Percentiles rank a stretch among this genome's conserved stretches.
phyloP scores from a whole-genome alignment of 1,140 invertebrate genomes.

The Palaemon carinicauda region DNA sequence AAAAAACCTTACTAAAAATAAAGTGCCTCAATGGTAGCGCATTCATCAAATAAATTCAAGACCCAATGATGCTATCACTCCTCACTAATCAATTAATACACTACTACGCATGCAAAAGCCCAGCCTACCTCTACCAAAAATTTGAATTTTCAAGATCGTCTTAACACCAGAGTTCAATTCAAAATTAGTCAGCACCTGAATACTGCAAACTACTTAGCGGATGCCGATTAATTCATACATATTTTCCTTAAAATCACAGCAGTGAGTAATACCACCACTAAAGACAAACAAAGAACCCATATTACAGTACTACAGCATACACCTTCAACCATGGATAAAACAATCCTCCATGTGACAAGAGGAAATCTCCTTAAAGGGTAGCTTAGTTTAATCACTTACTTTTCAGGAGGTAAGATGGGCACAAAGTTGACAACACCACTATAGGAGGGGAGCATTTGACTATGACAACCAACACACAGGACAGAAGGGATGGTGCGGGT shows the following conservation, averaged over 20 bases:
- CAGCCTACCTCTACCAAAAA: too few species aligned
- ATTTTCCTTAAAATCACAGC: background rate
- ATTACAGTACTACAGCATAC: background rate
- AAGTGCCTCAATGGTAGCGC: too few species aligned
- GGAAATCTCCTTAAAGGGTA: background rate
- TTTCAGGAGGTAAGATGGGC: slow-evolving; percentile 50
- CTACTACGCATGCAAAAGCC: too few species aligned
- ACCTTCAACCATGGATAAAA: background rate
- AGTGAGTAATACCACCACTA: background rate
- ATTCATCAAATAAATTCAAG: too few species aligned
- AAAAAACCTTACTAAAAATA: too few species aligned
- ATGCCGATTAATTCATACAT: too few species aligned
- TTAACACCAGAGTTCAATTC: too few species aligned
- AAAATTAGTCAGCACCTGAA: too few species aligned
- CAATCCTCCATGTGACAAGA: background rate
- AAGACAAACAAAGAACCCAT: background rate
- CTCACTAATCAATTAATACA: too few species aligned
- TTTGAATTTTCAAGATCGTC: too few species aligned
- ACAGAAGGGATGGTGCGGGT: slow-evolving; percentile 24
- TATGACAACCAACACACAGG: slow-evolving; percentile 46
- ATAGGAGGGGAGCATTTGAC: slow-evolving; percentile 45
- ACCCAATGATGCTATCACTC: too few species aligned
- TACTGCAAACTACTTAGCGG: background rate
- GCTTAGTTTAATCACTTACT: slow-evolving; percentile 47
- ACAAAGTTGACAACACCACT: slow-evolving; percentile 54